These are phyloP conservation scores for Corvus cornix DNA, from an alignment of 2,113 vertebrate species.

Conservation along the genomic window DNA sequence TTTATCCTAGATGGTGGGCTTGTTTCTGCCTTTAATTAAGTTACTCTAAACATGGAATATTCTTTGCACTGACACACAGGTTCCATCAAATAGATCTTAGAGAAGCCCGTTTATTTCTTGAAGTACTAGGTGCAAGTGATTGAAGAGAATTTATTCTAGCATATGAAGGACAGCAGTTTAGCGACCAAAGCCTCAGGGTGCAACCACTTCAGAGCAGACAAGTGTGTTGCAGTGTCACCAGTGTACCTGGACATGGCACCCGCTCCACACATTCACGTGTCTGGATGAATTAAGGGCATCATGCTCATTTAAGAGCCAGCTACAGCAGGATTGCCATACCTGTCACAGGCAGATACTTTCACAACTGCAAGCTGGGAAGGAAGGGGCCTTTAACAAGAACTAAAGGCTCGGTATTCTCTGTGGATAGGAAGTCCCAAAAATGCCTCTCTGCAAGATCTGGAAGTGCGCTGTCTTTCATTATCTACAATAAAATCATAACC, in stretches of 20 bases:
- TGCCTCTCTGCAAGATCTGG: background rate
- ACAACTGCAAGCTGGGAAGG: background rate
- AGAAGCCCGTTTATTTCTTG: background rate
- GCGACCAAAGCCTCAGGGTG: background rate
- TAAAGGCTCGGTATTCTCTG: background rate
- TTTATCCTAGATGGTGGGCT: background rate
- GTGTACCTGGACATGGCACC: accelerated
- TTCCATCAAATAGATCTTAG: background rate
- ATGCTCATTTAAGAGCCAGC: background rate
- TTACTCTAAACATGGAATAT: background rate
- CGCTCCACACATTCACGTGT: accelerated
- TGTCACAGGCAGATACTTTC: background rate
- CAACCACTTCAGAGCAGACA: background rate
- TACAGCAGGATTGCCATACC: background rate
- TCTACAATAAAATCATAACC: background rate
- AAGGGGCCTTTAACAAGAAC: background rate
- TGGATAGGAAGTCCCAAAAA: background rate
- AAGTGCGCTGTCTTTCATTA: background rate
- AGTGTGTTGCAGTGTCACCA: background rate
- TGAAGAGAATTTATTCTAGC: background rate
- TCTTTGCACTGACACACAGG: background rate
- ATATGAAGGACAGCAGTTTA: too few relatives aligned
- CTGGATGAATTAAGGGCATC: background rate
- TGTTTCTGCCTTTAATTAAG: background rate
- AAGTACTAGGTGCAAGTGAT: background rate